phyloP scores from a whole-genome alignment of 2,113 vertebrate species.

The Trematocara macrostoma region DNA sequence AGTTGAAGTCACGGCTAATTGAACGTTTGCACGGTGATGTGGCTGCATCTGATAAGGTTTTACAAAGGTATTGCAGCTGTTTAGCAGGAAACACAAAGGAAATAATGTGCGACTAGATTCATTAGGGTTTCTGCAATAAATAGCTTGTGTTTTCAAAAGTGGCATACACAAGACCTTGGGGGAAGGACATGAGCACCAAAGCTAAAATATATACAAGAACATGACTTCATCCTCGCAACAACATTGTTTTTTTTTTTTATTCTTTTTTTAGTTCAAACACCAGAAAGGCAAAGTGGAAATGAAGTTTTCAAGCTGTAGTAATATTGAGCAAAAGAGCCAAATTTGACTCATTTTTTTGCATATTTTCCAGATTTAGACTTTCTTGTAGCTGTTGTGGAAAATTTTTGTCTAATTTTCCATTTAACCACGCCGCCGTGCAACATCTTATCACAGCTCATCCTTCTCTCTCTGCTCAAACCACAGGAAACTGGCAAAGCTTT shows the following conservation, averaged over 20 bases:
- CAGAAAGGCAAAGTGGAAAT: neutral
- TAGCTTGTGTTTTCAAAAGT: neutral
- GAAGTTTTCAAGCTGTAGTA: neutral
- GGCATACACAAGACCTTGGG: neutral
- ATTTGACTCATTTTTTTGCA: accelerated
- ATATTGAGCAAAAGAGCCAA: neutral
- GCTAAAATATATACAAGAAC: neutral
- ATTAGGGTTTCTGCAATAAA: neutral
- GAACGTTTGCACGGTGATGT: neutral
- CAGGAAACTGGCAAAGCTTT: conserved; percentile 58
- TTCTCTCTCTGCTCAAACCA: conserved; percentile 36
- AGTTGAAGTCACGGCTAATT: neutral
- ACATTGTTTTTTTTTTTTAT: neutral
- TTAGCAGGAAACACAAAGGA: neutral
- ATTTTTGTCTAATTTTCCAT: conserved; percentile 3
- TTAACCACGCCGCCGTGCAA: neutral
- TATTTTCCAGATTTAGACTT: neutral
- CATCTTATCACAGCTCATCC: conserved; percentile 10
- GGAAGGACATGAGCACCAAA: neutral
- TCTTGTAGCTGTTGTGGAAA: neutral
- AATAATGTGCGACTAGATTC: neutral
- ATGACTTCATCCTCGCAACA: neutral
- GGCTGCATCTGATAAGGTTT: neutral
- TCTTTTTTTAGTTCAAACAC: neutral
- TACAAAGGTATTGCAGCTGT: neutral